Percentiles rank a stretch among this genome's conserved stretches.
Evolutionary conservation across 2,888 invertebrate species (phyloP).

Genomic region (Tipula unca): DNA sequence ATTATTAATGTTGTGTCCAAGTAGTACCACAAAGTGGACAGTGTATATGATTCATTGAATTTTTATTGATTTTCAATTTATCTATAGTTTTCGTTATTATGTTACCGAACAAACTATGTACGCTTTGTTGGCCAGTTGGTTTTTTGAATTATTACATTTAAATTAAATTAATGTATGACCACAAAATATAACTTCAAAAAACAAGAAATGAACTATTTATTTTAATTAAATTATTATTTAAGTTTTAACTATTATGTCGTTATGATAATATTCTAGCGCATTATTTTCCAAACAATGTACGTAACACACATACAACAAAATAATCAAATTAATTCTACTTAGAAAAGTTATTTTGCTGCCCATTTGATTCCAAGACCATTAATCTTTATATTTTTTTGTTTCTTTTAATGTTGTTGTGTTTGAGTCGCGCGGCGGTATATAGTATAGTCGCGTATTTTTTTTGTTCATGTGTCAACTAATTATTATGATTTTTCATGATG

Average conservation of each 20-base stretch:
- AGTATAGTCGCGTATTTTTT: neutral
- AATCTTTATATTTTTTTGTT: neutral
- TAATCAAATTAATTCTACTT: neutral
- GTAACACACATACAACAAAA: neutral
- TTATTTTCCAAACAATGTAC: too few relatives aligned
- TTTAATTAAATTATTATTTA: neutral
- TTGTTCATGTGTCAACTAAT: neutral
- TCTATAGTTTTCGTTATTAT: too few relatives aligned
- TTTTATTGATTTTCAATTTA: too few relatives aligned
- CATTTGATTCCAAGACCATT: neutral
- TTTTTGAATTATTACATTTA: neutral
- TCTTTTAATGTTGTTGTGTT: neutral
- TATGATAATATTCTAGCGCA: too few relatives aligned
- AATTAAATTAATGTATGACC: neutral
- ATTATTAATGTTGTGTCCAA: too few relatives aligned
- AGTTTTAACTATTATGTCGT: neutral
- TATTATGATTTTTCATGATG: constrained; percentile 14
- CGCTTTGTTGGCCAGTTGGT: too few relatives aligned
- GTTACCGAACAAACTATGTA: too few relatives aligned
- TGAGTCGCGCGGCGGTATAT: neutral
- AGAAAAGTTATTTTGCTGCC: too few relatives aligned
- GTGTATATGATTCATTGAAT: too few relatives aligned
- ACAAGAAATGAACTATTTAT: neutral
- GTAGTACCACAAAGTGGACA: too few relatives aligned
- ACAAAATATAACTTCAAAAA: neutral